phyloP scores from a whole-genome alignment of 2,888 invertebrate species.

The Drosophila fungiperda region DNA sequence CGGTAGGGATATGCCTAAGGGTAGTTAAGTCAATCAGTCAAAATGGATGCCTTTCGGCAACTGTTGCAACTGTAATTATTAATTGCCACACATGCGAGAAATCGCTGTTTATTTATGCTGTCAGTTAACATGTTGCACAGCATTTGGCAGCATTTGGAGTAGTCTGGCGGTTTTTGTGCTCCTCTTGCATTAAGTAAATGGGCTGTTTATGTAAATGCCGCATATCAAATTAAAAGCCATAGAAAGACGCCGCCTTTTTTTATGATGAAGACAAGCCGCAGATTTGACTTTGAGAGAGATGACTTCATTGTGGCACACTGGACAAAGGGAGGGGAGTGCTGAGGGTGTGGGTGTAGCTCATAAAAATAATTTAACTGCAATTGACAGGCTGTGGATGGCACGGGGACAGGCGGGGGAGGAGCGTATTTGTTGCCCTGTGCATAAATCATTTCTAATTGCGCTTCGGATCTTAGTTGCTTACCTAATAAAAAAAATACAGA shows the following conservation, averaged over 20 bases:
- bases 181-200: constrained; percentile 70
- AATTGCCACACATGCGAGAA: constrained; percentile 31
- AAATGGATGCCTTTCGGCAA: constrained; percentile 61
- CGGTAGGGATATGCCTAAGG: constrained; percentile 6
- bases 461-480: constrained; percentile 5
- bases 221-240: constrained; percentile 76
- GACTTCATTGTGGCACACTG: constrained; percentile 57
- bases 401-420: neutral
- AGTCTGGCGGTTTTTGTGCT: constrained; percentile 48
- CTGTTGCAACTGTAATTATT: constrained; percentile 44
- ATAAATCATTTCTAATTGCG: constrained; percentile 76
- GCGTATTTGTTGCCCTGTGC: constrained; percentile 58
- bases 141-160: constrained; percentile 1
- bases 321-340: neutral
- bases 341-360: constrained; percentile 20
- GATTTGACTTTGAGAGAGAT: constrained; percentile 47
- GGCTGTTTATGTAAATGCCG: constrained; percentile 75
- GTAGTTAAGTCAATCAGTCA: constrained; percentile 64
- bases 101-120: constrained; percentile 31
- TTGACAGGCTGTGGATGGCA: constrained; percentile 40
- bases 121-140: constrained; percentile 26
- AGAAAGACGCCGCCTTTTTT: constrained; percentile 49
- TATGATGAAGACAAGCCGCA: constrained; percentile 62
- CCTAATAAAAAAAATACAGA: constrained; percentile 6
- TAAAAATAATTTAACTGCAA: constrained; percentile 64